Evolutionary conservation across 2,797 vertebrate genomes (phyloP).

Genomic region (Syndactyla subalaris): DNA sequence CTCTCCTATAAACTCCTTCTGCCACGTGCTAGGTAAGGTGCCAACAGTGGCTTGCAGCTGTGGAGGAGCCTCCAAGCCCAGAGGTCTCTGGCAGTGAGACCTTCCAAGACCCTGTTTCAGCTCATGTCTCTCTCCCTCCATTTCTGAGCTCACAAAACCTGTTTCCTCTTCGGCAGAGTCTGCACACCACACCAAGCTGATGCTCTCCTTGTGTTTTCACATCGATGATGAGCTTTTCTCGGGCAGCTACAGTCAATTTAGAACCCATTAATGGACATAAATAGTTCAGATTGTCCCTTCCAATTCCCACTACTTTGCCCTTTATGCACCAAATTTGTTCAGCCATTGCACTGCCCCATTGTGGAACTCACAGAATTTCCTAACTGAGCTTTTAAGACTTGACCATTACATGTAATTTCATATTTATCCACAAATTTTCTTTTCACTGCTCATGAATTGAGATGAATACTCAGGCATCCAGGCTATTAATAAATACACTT

Average conservation of each 20-base stretch:
- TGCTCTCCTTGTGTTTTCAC: slow-evolving; percentile 3
- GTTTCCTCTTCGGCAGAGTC: not conserved
- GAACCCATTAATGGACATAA: slow-evolving; percentile 30
- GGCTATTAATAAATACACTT: slow-evolving; percentile 59
- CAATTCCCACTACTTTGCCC: slow-evolving; percentile 37
- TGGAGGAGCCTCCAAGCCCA: not conserved
- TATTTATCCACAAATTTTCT: slow-evolving; percentile 41
- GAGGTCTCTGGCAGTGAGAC: not conserved
- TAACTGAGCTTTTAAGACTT: not conserved
- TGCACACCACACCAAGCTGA: not conserved
- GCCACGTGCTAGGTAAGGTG: not conserved
- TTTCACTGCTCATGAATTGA: not conserved
- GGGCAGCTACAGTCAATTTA: slow-evolving; percentile 47
- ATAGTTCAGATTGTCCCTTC: slow-evolving; percentile 41
- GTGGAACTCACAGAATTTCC: not conserved
- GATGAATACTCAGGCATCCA: not conserved
- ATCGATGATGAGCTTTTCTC: not conserved
- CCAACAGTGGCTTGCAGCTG: not conserved
- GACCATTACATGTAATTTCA: not conserved
- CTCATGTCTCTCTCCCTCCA: not conserved
- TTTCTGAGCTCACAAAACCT: not conserved
- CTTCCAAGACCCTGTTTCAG: not conserved
- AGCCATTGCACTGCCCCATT: not conserved
- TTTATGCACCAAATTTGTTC: not conserved
- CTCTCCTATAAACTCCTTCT: too few relatives aligned